Evolutionary conservation across 2,797 vertebrate genomes (phyloP), one percentile per base, ranked within the genome.

Genomic region (Enteromius viviparus): DNA sequence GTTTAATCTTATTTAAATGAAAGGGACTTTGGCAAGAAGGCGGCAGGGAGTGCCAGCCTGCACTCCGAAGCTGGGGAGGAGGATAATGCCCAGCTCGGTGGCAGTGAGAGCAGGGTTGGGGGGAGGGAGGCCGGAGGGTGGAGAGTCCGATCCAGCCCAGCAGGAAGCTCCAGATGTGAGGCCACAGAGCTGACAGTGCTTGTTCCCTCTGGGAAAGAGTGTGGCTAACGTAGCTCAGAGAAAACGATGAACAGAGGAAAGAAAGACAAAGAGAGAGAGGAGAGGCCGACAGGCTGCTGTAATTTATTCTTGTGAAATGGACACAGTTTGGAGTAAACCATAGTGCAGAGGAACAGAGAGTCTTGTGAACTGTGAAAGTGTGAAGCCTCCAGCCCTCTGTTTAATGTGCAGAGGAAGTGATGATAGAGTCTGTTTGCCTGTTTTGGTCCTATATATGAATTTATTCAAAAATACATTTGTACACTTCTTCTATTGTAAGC

Each of bases 111-210:
- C 42, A 51, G 86, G 80, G 89, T 87, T 85, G 85, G 89, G 75
- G 26, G n/a, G 53, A 72, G 87, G 85, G 82, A 87, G 86, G 86
- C 84, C 83, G 85, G 83, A 90, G 88, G 85, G 89, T 87, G 87
- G 87, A 91, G 85, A 88, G 89, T 89, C 85, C 89, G 74, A 86
- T 74, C 78, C 87, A 89, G 89, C 93, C 92, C 93, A 93, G 93
- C 89, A 91, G 94, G 93, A 94, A 91, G 81, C 91, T 94, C 93
- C 93, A 94, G 94, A 94, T 95, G 94, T 95, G 92, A 91, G 92
- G 90, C 92, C 92, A 93, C 89, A 69, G 91, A 93, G 91, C 90
- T 93, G 93, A 94, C 92, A 93, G 92, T 87, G 89, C 89, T 86
- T 84, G 90, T 90, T 91, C 93, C 93, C 92, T 93, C 90, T 93